phyloP scores from a whole-genome alignment of 2,797 vertebrate genomes.

The Luscinia luscinia region DNA sequence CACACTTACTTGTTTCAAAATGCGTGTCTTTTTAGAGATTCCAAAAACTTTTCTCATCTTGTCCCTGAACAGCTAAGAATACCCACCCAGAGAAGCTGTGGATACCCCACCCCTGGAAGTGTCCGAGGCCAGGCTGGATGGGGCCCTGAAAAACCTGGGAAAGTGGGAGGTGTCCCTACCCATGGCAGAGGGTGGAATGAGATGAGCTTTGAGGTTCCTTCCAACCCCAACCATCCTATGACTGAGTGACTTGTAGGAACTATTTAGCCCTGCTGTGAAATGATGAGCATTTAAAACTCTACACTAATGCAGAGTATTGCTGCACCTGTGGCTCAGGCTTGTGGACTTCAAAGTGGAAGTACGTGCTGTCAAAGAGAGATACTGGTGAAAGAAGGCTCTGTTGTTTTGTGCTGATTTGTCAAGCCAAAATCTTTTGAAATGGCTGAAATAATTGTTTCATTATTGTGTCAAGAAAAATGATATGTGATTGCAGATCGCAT shows the following conservation, averaged over 20 bases:
- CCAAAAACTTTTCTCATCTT: not conserved
- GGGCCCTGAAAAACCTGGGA: not conserved
- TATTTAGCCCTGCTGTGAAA: not conserved
- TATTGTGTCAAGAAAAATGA: not conserved
- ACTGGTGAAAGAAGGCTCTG: not conserved
- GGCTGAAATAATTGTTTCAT: not conserved
- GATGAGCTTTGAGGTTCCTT: not conserved
- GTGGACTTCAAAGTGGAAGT: not conserved
- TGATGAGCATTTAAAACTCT: not conserved
- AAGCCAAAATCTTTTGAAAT: not conserved
- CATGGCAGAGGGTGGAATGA: not conserved
- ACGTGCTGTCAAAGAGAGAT: fast-evolving
- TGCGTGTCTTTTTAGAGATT: fast-evolving
- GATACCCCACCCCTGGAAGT: not conserved
- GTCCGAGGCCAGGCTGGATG: not conserved
- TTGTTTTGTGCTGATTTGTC: fast-evolving
- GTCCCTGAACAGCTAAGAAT: too few relatives aligned
- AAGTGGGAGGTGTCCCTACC: not conserved
- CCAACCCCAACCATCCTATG: not conserved
- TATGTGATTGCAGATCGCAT: fast-evolving
- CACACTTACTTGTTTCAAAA: not conserved
- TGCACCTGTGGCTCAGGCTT: not conserved
- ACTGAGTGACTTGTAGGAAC: not conserved
- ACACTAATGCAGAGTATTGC: not conserved
- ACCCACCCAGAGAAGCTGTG: not conserved